Conservation (phyloP, 1,140 invertebrate genomes). For the Nasonia vitripennis region DNA sequence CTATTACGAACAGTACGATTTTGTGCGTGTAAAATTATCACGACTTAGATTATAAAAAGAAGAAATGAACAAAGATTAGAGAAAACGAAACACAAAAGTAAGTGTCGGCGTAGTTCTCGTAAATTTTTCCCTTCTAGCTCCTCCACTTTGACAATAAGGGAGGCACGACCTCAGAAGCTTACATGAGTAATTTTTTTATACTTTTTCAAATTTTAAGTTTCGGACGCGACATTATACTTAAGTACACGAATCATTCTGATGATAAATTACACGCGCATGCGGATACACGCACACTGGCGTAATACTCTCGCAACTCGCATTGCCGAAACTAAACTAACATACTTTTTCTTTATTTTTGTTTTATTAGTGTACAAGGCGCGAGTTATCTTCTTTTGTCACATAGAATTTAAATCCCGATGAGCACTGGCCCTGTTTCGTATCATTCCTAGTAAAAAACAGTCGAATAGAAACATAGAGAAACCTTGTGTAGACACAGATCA, state of each 20-base stretch:
- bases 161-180: conserved; percentile 42
- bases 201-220: conserved; percentile 43
- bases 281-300: neutral
- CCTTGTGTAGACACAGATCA: conserved; percentile 27
- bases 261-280: conserved; percentile 4
- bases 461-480: conserved; percentile 53
- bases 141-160: conserved; percentile 27
- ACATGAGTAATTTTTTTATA: conserved; percentile 11
- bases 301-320: conserved; percentile 15
- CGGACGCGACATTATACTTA: conserved; percentile 50
- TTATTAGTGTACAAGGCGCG: conserved; percentile 47
- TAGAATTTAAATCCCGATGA: conserved; percentile 35
- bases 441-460: conserved; percentile 51
- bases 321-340: conserved; percentile 33
- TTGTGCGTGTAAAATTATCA: conserved; percentile 11
- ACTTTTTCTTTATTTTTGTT: conserved; percentile 37
- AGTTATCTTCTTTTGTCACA: conserved; percentile 29
- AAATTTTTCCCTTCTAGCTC: conserved; percentile 33
- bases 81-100: conserved; percentile 12
- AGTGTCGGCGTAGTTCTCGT: conserved; percentile 36
- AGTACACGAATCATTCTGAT: conserved; percentile 57
- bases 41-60: neutral
- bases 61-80: neutral
- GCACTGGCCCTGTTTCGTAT: conserved; percentile 27
- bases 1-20: neutral